phyloP scores from a whole-genome alignment of 2,888 invertebrate species.

The Mycalesis mineus region DNA sequence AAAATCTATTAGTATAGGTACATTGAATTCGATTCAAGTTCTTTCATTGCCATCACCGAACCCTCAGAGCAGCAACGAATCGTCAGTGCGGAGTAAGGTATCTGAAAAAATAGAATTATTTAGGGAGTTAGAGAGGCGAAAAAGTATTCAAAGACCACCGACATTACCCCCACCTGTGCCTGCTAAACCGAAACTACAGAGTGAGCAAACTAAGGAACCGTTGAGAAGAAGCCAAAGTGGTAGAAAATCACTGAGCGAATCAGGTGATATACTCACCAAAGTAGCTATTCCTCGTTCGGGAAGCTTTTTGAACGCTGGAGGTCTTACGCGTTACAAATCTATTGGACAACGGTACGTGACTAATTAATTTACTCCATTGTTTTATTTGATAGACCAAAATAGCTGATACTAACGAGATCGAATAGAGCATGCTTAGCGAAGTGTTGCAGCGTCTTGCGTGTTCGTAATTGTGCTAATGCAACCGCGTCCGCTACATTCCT shows the following conservation, averaged over 20 bases:
- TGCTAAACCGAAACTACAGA: slow-evolving; percentile 52
- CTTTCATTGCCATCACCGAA: slow-evolving; percentile 38
- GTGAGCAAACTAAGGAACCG: slow-evolving; percentile 56
- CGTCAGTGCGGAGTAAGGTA: slow-evolving; percentile 70
- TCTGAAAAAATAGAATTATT: slow-evolving; percentile 57
- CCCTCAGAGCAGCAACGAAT: slow-evolving; percentile 57
- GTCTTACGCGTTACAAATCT: slow-evolving; percentile 86
- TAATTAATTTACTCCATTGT: slow-evolving; percentile 17
- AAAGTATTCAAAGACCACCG: slow-evolving; percentile 69
- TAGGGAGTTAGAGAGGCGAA: slow-evolving; percentile 67
- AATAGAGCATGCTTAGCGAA: slow-evolving; percentile 56
- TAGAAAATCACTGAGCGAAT: slow-evolving; percentile 73
- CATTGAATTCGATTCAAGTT: slow-evolving; percentile 40
- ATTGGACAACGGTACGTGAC: slow-evolving; percentile 79
- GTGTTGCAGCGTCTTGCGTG: slow-evolving; percentile 64
- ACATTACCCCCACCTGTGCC: slow-evolving; percentile 71
- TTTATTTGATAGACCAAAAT: slow-evolving; percentile 34
- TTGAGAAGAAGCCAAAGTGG: slow-evolving; percentile 69
- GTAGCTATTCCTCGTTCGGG: slow-evolving; percentile 91
- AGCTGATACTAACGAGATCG: slow-evolving; percentile 47
- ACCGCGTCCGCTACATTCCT: slow-evolving; percentile 66
- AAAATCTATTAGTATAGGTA: slow-evolving; percentile 55
- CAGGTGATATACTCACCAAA: slow-evolving; percentile 90
- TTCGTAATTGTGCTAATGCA: slow-evolving; percentile 59
- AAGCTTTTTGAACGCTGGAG: slow-evolving; percentile 90